A percentile compares a stretch with the other conserved stretches of the same genome.
Conservation (phyloP, 2,113 vertebrate species). For the Nannobrachium achirus region DNA sequence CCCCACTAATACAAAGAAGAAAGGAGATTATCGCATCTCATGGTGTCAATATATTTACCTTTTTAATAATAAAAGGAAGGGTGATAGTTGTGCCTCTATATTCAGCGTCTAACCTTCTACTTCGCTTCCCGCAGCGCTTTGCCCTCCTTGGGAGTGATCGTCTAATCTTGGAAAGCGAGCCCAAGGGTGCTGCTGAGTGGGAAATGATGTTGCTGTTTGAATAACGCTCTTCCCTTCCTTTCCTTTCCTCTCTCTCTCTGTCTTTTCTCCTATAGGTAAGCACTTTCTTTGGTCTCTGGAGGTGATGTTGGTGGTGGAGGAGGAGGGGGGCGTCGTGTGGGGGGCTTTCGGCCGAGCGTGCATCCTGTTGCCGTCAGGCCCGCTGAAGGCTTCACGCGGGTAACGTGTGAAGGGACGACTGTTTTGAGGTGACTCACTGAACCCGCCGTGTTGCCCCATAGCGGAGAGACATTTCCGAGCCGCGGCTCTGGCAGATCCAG, state of each 20-base stretch:
- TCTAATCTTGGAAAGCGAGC: conserved; percentile 29
- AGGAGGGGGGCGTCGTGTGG: conserved; percentile 30
- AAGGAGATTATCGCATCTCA: no score
- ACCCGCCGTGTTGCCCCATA: conserved; percentile 40
- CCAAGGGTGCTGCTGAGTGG: conserved; percentile 46
- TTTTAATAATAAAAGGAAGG: no score
- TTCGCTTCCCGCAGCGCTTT: neutral
- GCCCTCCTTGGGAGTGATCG: neutral
- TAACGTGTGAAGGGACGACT: conserved; percentile 65
- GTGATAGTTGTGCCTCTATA: no score
- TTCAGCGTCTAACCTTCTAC: no score
- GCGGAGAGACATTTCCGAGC: conserved; percentile 45
- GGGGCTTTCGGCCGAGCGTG: conserved; percentile 20
- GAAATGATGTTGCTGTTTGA: conserved; percentile 47
- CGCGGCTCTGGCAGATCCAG: conserved; percentile 50
- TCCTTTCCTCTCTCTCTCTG: conserved; percentile 2
- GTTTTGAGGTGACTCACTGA: conserved; percentile 74
- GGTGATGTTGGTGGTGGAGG: conserved; percentile 54
- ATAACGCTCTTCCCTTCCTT: conserved; percentile 40
- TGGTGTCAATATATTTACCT: no score
- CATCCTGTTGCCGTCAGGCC: conserved; percentile 60
- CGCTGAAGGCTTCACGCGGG: conserved; percentile 56
- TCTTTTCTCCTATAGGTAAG: conserved; percentile 79
- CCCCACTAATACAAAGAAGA: no score
- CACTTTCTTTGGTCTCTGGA: conserved; percentile 67